Evolutionary conservation across 2,113 vertebrate genomes (phyloP).

Genomic region (Phocoena sinus): DNA sequence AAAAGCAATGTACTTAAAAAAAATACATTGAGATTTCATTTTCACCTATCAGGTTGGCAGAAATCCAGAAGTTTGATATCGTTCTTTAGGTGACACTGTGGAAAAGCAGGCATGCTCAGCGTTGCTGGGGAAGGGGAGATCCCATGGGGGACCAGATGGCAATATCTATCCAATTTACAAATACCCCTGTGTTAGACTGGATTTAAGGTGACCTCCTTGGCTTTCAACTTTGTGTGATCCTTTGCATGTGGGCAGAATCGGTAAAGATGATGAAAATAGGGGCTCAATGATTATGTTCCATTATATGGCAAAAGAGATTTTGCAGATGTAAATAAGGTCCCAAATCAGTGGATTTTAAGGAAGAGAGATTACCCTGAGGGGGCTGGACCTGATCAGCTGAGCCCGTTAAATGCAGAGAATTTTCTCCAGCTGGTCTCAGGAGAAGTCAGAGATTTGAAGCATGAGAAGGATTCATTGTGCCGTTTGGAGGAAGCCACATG

Average conservation of each 20-base stretch:
- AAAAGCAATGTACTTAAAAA: neutral
- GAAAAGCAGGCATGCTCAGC: neutral
- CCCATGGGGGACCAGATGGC: neutral
- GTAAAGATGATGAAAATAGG: neutral
- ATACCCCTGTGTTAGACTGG: neutral
- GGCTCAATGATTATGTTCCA: neutral
- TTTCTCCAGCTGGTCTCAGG: neutral
- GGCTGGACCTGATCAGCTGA: neutral
- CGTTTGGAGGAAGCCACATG: neutral
- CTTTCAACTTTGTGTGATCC: neutral
- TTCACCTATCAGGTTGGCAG: slow-evolving; percentile 14
- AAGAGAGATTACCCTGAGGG: neutral
- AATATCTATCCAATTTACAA: neutral
- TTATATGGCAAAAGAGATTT: neutral
- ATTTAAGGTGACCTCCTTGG: neutral
- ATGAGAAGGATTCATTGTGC: neutral
- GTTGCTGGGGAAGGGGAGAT: neutral
- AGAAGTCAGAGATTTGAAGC: neutral
- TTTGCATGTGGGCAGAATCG: neutral
- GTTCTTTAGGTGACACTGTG: neutral
- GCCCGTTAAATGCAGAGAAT: neutral
- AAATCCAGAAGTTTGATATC: neutral
- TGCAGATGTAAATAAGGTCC: neutral
- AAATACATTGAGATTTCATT: slow-evolving; percentile 12
- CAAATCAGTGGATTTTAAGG: neutral